phyloP scores from a whole-genome alignment of 2,888 invertebrate genomes.

The Drosophila anomalata region DNA sequence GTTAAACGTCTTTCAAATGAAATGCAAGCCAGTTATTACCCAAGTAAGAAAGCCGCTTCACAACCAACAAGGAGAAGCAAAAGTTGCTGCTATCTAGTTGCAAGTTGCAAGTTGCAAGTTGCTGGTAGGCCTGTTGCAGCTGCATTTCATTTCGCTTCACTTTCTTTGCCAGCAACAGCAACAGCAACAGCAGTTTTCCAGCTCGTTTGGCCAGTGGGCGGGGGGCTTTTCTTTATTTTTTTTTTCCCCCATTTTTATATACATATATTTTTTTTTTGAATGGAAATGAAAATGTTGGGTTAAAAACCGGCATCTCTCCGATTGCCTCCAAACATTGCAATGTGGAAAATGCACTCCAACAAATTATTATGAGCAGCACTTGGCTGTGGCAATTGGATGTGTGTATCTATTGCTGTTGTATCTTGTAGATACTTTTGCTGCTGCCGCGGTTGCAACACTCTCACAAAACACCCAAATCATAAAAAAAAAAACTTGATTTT shows the following conservation, averaged over 20 bases:
- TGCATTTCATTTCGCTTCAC: constrained; percentile 73
- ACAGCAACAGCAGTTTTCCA: constrained; percentile 19
- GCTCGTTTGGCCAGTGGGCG: constrained; percentile 36
- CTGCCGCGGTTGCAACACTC: constrained; percentile 36
- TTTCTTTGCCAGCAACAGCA: constrained; percentile 57
- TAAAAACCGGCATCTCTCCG: constrained; percentile 37
- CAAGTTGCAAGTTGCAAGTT: constrained; percentile 15
- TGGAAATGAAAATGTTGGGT: constrained; percentile 10
- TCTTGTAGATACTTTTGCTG: not conserved
- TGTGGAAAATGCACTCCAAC: constrained; percentile 73
- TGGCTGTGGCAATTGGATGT: constrained; percentile 25
- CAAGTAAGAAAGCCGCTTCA: constrained; percentile 58
- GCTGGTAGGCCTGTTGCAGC: constrained; percentile 32
- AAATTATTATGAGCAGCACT: constrained; percentile 73
- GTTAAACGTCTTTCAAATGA: constrained; percentile 74
- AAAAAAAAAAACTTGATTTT: constrained; percentile 41
- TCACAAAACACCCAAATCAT: constrained; percentile 34
- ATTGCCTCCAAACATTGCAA: constrained; percentile 52
- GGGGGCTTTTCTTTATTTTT: constrained; percentile 4
- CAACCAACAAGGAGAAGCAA: constrained; percentile 36
- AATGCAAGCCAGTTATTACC: constrained; percentile 72
- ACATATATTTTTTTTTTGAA: not conserved
- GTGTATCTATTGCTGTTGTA: constrained; percentile 7
- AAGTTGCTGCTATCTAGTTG: constrained; percentile 31
- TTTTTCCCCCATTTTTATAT: not conserved